phyloP scores from a whole-genome alignment of 1,140 invertebrate genomes.

The Glossosoma conforme region DNA sequence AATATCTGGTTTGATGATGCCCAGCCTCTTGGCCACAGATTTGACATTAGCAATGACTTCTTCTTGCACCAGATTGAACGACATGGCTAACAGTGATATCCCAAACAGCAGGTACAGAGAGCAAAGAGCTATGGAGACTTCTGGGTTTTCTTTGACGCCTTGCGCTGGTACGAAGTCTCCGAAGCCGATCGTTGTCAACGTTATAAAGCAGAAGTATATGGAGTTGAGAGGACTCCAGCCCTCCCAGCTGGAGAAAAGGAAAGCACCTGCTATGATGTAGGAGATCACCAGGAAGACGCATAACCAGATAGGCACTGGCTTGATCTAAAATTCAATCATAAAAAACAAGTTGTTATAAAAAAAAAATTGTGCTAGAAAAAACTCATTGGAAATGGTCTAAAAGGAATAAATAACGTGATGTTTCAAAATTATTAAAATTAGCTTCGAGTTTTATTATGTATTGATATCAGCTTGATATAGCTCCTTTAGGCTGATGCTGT shows the following conservation, averaged over 20 bases:
- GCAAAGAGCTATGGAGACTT: conserved; percentile 83
- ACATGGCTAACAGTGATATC: conserved; percentile 96
- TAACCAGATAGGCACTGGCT: conserved; percentile 86
- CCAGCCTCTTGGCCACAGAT: conserved; percentile 72
- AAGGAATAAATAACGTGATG: too few relatives aligned
- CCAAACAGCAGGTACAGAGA: conserved; percentile 92
- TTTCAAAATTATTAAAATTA: too few relatives aligned
- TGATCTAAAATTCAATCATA: conserved; percentile 51
- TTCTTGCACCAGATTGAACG: conserved; percentile 94
- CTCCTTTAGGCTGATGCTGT: too few relatives aligned
- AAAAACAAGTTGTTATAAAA: too few relatives aligned
- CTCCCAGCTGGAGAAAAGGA: conserved; percentile 82
- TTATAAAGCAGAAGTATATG: conserved; percentile 95
- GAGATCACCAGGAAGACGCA: conserved; percentile 84
- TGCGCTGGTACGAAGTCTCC: conserved; percentile 91
- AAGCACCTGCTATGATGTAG: conserved; percentile 84
- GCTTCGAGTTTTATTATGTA: too few relatives aligned
- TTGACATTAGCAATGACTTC: conserved; percentile 86
- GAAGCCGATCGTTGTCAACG: conserved; percentile 91
- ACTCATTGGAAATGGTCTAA: too few relatives aligned
- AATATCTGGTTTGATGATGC: conserved; percentile 76
- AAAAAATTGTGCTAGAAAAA: too few relatives aligned
- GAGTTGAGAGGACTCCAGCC: conserved; percentile 85
- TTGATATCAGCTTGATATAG: too few relatives aligned
- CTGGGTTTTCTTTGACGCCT: conserved; percentile 61